A percentile compares a stretch with the other conserved stretches of the same genome.
phyloP scores from a whole-genome alignment of 2,113 vertebrate genomes.

The Calyptomena viridis region DNA sequence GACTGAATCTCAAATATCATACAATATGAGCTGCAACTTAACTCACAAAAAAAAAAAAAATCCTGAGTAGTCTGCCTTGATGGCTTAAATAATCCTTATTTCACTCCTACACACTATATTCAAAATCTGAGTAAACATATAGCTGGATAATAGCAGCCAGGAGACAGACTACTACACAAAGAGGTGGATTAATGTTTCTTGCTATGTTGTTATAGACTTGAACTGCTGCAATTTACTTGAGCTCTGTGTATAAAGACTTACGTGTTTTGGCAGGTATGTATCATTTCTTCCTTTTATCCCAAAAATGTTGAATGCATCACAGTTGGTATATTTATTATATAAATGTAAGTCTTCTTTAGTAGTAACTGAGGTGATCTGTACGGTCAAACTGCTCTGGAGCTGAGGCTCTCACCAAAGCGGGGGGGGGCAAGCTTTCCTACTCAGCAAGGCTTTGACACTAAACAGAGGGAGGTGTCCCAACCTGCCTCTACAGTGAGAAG shows the following conservation, averaged over 20 bases:
- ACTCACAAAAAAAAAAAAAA: neutral
- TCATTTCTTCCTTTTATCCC: neutral
- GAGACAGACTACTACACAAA: neutral
- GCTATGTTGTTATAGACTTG: neutral
- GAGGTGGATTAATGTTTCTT: neutral
- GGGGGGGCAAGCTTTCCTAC: neutral
- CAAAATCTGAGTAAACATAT: neutral
- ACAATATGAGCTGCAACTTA: neutral
- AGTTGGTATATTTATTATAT: neutral
- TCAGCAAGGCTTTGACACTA: accelerated
- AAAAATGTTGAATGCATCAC: accelerated
- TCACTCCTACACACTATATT: neutral
- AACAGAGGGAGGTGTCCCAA: neutral
- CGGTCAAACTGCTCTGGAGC: too few relatives aligned
- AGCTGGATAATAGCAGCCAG: neutral
- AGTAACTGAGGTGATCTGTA: neutral
- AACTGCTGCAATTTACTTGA: neutral
- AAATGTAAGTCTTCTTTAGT: neutral
- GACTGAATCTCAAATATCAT: neutral
- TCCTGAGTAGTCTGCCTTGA: neutral
- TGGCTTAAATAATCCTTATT: neutral
- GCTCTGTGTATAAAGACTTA: neutral
- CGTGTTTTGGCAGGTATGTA: neutral
- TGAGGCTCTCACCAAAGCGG: neutral
- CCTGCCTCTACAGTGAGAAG: neutral